phyloP scores from a whole-genome alignment of 2,888 invertebrate species.

The Ditula angustiorana region DNA sequence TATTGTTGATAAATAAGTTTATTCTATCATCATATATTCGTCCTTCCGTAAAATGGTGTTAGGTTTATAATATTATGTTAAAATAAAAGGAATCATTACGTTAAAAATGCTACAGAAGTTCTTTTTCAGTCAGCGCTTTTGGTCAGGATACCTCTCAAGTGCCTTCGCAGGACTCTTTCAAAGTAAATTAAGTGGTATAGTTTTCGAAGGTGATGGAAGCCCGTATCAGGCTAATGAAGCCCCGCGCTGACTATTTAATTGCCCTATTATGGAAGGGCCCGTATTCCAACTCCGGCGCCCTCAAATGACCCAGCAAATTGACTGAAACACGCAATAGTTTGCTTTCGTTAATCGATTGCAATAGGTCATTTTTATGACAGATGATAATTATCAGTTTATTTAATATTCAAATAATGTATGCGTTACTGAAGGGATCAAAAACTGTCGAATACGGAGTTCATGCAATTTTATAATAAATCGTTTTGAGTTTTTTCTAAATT shows the following conservation, averaged over 20 bases:
- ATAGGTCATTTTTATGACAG: constrained; percentile 33
- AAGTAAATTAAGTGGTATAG: constrained; percentile 31
- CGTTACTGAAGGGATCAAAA: constrained; percentile 5
- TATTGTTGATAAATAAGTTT: background rate
- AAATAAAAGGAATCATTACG: background rate
- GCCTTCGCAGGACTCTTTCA: background rate
- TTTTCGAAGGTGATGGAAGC: constrained; percentile 47
- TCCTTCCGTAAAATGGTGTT: background rate
- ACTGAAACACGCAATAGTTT: constrained; percentile 77
- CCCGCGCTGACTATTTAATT: constrained; percentile 77
- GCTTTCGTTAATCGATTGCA: constrained; percentile 50
- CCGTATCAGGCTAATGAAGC: constrained; percentile 69
- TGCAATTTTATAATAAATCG: too few relatives aligned
- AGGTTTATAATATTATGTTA: background rate
- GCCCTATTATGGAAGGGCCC: constrained; percentile 67
- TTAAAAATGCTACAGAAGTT: background rate
- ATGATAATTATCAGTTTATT: constrained; percentile 17
- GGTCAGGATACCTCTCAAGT: constrained; percentile 1
- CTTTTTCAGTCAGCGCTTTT: background rate
- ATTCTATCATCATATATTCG: background rate
- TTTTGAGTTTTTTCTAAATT: too few relatives aligned
- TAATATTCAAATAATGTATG: constrained; percentile 7
- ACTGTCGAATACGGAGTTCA: too few relatives aligned
- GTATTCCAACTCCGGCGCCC: constrained; percentile 69
- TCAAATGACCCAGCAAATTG: constrained; percentile 81